Conservation (phyloP, 2,797 vertebrate genomes). For the Chelon auratus region DNA sequence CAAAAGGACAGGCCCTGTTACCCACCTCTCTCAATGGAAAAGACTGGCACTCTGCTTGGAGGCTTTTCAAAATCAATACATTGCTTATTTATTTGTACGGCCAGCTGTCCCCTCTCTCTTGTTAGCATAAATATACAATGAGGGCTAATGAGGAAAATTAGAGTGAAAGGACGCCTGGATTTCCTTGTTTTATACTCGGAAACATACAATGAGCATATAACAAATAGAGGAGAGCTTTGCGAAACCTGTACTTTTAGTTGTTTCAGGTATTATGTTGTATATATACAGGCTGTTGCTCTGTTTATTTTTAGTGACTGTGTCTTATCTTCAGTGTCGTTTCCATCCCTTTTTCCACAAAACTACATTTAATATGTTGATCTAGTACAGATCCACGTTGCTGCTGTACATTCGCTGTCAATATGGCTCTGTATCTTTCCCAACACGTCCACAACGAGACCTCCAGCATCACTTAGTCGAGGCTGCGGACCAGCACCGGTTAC, state of each 20-base stretch:
- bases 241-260: too few species aligned
- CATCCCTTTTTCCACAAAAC: background rate
- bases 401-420: conserved; percentile 20
- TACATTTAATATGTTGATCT: background rate
- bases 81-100: conserved; percentile 54
- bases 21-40: conserved; percentile 31
- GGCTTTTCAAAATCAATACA: conserved; percentile 67
- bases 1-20: conserved; percentile 67
- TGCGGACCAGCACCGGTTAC: conserved; percentile 29
- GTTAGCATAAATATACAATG: conserved; percentile 24
- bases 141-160: conserved; percentile 7
- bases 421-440: conserved; percentile 3
- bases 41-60: conserved; percentile 39
- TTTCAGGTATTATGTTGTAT: too few species aligned
- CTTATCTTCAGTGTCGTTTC: background rate
- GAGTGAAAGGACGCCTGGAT: conserved; percentile 1
- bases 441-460: conserved; percentile 6
- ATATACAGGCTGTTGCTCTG: too few species aligned
- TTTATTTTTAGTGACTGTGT: background rate
- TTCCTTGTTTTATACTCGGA: background rate
- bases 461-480: conserved; percentile 6
- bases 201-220: background rate
- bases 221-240: too few species aligned
- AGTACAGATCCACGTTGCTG: background rate
- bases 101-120: conserved; percentile 43